Base-by-base conservation (phyloP, 2,113 vertebrate genomes). In the Hipposideros armiger region DNA sequence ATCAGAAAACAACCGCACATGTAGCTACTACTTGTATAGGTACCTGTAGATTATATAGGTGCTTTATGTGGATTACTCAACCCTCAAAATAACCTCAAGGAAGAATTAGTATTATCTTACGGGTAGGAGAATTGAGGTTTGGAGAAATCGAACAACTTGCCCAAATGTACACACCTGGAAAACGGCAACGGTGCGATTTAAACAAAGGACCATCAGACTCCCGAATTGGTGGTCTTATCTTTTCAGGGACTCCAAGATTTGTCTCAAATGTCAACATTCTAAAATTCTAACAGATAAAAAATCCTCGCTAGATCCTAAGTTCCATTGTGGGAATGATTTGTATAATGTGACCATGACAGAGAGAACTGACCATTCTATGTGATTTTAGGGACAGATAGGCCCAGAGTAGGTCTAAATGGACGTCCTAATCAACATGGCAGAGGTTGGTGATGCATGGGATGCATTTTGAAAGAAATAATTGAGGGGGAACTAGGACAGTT, bases 401-500 rank as follows among this genome's bases (percentile, higher is more conserved):
- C 8, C n/a, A 82, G 82, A 86, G 77, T 17, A 26, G 62, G 40
- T 94, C n/a, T 64, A 91, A 89, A 87, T 16, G 67, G 73, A 54
- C 28, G 86, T 64, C 13, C 20, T 69, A 26, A 82, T 40, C 90
- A 42, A 80, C 2, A 19, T 16, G 52, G 16, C 30, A 47, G 32
- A 66, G 56, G 70, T 40, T 74, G 50, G 28, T n/a, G 26, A 62
- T 77, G 72, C 28, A 5, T 76, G 64, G 15, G 54, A 74, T 89
- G 67, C 16, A 16, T 78, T 85, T 88, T 32, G 58, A 93, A 96
- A 89, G 40, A 90, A 91, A 93, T 93, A 58, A 81, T 30, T 76
- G 56, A 95, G 36, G 20, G 42, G n/a, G 13, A 86, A 62, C 42
- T 30, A 56, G 60, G 77, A 95, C 22, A 64, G 20, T 19, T 81